phyloP scores from a whole-genome alignment of 1,140 invertebrate genomes.

The Lordiphosa collinella region DNA sequence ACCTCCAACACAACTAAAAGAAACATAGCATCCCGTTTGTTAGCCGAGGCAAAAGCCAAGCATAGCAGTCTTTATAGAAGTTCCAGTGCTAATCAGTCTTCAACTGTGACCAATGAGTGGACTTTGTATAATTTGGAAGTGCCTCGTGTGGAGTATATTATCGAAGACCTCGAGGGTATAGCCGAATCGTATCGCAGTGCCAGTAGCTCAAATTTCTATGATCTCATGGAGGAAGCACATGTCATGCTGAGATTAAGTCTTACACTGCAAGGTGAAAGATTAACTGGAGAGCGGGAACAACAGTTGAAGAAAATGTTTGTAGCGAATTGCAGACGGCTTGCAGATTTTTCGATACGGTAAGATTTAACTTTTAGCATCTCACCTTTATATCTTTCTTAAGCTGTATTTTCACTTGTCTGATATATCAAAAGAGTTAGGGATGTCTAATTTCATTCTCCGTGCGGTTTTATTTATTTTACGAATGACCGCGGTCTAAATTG shows the following conservation, averaged over 20 bases:
- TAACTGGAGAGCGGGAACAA: slow-evolving; percentile 52
- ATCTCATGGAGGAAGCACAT: slow-evolving; percentile 77
- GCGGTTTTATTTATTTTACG: too few relatives aligned
- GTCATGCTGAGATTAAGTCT: slow-evolving; percentile 67
- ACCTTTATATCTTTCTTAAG: too few relatives aligned
- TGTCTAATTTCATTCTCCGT: too few relatives aligned
- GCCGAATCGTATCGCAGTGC: slow-evolving; percentile 83
- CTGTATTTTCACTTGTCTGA: too few relatives aligned
- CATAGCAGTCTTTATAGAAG: slow-evolving; percentile 66
- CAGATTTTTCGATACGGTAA: slow-evolving; percentile 75
- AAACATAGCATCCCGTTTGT: slow-evolving; percentile 64
- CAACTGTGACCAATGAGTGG: slow-evolving; percentile 81
- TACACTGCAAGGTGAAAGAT: slow-evolving; percentile 58
- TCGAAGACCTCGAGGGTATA: slow-evolving; percentile 85
- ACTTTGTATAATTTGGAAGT: slow-evolving; percentile 85
- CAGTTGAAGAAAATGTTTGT: slow-evolving; percentile 56
- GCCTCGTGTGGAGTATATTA: slow-evolving; percentile 83
- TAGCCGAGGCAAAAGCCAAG: slow-evolving; percentile 74
- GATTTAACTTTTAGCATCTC: background rate
- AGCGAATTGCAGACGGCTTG: slow-evolving; percentile 66
- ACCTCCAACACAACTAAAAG: slow-evolving; percentile 49
- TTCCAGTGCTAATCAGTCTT: slow-evolving; percentile 43
- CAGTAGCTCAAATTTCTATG: slow-evolving; percentile 80
- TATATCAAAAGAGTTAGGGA: too few relatives aligned
- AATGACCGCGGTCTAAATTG: too few relatives aligned